Evolutionary conservation across 2,113 vertebrate genomes (phyloP).

Genomic region (Probosciger aterrimus): DNA sequence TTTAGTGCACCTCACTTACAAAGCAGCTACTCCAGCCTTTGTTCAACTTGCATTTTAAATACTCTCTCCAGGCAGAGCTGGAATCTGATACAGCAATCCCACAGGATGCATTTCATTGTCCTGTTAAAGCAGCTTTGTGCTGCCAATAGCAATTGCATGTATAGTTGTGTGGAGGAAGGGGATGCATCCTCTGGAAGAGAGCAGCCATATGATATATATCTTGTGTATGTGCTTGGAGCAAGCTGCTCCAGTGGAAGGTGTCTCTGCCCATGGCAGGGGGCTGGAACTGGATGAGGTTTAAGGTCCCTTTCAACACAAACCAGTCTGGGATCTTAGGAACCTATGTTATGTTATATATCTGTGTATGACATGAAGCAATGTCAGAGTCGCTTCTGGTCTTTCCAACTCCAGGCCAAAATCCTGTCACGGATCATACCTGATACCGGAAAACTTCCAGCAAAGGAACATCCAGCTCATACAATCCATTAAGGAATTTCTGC

Average conservation of each 20-base stretch:
- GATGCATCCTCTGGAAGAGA: background rate
- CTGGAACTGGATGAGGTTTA: background rate
- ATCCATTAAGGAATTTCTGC: conserved; percentile 88
- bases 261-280: background rate
- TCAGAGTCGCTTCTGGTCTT: background rate
- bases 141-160: rapidly evolving
- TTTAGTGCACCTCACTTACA: background rate
- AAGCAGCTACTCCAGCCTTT: rapidly evolving
- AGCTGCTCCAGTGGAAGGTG: background rate
- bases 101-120: background rate
- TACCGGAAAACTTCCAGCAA: conserved; percentile 91
- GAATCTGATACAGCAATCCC: background rate
- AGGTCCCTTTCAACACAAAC: background rate
- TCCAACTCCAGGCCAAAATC: conserved; percentile 61
- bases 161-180: background rate
- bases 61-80: background rate
- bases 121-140: background rate
- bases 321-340: background rate
- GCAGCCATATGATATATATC: background rate
- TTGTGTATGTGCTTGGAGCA: background rate
- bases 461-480: conserved; percentile 93
- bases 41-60: background rate
- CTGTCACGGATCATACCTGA: conserved; percentile 76
- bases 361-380: background rate
- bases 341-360: background rate